These are phyloP conservation scores for Onychostoma macrolepis DNA, from an alignment of 2,113 vertebrate species.

Conservation along the genomic window DNA sequence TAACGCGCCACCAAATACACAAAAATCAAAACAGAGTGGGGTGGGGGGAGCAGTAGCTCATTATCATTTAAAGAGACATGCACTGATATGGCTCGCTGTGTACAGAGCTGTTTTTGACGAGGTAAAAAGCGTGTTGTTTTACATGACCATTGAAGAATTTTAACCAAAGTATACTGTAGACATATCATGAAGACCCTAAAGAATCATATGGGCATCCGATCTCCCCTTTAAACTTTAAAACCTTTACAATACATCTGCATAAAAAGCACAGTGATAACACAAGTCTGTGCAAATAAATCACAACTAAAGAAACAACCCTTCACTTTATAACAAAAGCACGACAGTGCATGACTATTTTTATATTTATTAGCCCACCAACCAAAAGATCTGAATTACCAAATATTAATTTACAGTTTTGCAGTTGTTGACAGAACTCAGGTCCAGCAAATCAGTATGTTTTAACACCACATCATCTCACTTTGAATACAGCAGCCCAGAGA, in stretches of 20 bases:
- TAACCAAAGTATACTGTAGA: too few species aligned
- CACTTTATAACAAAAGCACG: background rate
- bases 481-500: conserved; percentile 40
- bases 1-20: too few species aligned
- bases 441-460: background rate
- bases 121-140: too few species aligned
- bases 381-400: background rate
- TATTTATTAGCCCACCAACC: background rate
- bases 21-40: too few species aligned
- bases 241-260: background rate
- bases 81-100: too few species aligned
- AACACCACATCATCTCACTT: conserved; percentile 21
- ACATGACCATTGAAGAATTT: too few species aligned
- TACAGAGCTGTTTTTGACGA: too few species aligned
- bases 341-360: background rate
- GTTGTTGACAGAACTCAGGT: background rate
- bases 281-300: background rate
- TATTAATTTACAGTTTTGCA: background rate
- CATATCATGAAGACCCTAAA: too few species aligned
- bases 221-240: background rate
- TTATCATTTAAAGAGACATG: too few species aligned
- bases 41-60: too few species aligned
- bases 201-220: too few species aligned
- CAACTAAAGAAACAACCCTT: background rate
- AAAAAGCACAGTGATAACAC: background rate